Evolutionary conservation across 2,888 invertebrate genomes (phyloP), one percentile per base, ranked within the genome.

Genomic region (Mesoligia furuncula): DNA sequence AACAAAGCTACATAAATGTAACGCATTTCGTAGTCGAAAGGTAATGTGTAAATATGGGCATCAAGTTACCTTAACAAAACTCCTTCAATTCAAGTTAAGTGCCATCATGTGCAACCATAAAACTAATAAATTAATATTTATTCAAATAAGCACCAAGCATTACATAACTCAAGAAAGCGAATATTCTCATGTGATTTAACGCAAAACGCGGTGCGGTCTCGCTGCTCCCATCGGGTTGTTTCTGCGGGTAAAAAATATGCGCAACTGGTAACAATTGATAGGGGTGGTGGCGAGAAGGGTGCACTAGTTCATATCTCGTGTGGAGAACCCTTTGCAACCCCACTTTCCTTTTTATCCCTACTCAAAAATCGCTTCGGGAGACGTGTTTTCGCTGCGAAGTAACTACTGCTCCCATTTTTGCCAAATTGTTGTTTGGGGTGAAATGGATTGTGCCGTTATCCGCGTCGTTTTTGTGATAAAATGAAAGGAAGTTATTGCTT

Each of bases 261-360:
- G 94, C 95, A 95, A 95, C 94, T 94, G 93, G 95, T 94, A 95
- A 95, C 95, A 95, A 95, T 95, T 94, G 95, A 93, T 94, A 93
- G 94, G 95, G 93, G 93, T 89, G 90, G 88, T 84, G 82, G 85
- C 79, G 90, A 86, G 91, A 91, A 92, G 95, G 94, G 94, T 92
- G 94, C 93, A 91, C 89, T 93, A 94, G 93, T 94, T 94, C 93
- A 92, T 94, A 94, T 92, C 92, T 91, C 89, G 88, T 83, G 75
- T 76, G 83, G 85, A 88, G 93, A 93, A 94, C 95, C 95, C 95
- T 95, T 95, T 93, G 91, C 91, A 91, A 93, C 94, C 94, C 94
- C 92, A 92, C 92, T 92, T 91, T 93, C 89, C 92, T 94, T 93
- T 94, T 95, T 94, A 95, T 96, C 95, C 95, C 94, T 93, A 91